These are phyloP conservation scores for Regulus satrapa DNA, from an alignment of 2,113 vertebrate species.

Conservation along the genomic window DNA sequence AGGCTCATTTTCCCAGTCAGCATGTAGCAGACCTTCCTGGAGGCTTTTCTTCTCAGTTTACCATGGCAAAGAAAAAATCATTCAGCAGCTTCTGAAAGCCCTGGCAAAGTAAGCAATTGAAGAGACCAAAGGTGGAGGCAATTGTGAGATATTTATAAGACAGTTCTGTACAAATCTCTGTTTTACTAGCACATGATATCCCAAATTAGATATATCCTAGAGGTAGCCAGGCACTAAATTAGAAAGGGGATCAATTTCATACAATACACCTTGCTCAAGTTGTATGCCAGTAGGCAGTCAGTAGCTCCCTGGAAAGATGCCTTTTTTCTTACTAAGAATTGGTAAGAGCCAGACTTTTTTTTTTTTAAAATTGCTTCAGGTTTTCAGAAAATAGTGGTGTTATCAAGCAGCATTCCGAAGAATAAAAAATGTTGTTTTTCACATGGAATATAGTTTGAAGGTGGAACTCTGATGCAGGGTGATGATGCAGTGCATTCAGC, in stretches of 20 bases:
- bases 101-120: background rate
- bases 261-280: background rate
- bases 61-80: background rate
- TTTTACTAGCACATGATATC: background rate
- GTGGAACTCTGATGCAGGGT: background rate
- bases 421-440: background rate
- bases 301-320: background rate
- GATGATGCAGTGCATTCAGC: background rate
- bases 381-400: background rate
- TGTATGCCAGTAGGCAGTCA: background rate
- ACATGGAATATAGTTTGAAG: background rate
- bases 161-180: background rate
- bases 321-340: background rate
- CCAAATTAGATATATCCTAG: background rate
- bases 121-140: background rate
- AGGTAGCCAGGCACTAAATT: background rate
- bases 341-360: background rate
- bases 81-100: background rate
- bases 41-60: conserved; percentile 32
- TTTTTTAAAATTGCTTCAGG: background rate
- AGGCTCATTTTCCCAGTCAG: conserved; percentile 27
- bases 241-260: background rate
- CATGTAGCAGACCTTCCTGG: conserved; percentile 39
- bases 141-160: background rate
- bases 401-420: background rate